phyloP scores from a whole-genome alignment of 2,888 invertebrate species.

The Homarus gammarus region DNA sequence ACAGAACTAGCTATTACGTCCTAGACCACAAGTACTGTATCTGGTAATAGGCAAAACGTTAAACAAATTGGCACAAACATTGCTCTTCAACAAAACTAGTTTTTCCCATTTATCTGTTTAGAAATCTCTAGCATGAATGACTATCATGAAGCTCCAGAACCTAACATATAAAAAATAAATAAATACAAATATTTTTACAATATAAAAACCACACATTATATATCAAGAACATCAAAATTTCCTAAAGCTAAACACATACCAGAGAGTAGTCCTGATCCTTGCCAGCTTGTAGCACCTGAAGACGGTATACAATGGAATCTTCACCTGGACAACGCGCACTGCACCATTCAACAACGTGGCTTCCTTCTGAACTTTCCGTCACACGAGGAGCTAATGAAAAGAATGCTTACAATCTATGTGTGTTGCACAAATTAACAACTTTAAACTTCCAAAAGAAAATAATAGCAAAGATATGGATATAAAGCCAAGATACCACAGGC shows the following conservation, averaged over 20 bases:
- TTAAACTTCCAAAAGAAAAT: too few species aligned
- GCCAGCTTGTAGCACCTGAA: constrained; percentile 84
- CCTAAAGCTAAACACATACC: constrained; percentile 81
- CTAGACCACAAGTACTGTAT: too few species aligned
- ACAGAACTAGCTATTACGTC: too few species aligned
- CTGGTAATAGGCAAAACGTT: too few species aligned
- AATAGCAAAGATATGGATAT: too few species aligned
- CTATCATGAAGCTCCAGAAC: too few species aligned
- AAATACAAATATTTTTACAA: constrained; percentile 10
- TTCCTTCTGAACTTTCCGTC: constrained; percentile 60
- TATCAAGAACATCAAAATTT: neutral
- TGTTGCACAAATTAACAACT: too few species aligned
- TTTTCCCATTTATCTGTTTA: too few species aligned
- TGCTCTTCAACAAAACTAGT: too few species aligned
- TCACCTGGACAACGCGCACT: constrained; percentile 77
- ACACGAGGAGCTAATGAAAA: constrained; percentile 66
- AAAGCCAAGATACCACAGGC: too few species aligned
- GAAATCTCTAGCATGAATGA: too few species aligned
- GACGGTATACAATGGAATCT: constrained; percentile 87
- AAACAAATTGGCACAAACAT: too few species aligned
- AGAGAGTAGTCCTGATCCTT: constrained; percentile 84
- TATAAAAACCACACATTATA: constrained; percentile 1
- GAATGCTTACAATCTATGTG: neutral
- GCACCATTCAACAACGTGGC: constrained; percentile 74
- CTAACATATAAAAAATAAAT: neutral